Conservation (phyloP, 2,797 vertebrate species). For the Gobio occitaniae region DNA sequence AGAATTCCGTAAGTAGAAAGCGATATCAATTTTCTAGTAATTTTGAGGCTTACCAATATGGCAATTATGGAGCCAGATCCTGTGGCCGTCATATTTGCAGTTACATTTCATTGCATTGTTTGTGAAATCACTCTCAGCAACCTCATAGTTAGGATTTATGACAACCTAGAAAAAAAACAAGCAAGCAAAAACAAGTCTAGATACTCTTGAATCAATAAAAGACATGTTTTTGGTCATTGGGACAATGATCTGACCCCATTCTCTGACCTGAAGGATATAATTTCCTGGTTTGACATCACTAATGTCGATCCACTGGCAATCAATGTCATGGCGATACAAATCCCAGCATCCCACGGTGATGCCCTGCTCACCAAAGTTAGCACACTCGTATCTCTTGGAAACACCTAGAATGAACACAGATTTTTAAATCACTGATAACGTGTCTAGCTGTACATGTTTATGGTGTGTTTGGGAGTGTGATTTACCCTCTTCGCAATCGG, state of each 20-base stretch:
- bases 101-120: conserved; percentile 99
- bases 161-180: conserved; percentile 80
- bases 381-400: conserved; percentile 95
- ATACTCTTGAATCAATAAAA: neutral
- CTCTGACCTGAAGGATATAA: conserved; percentile 92
- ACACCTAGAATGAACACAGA: conserved; percentile 75
- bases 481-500: conserved; percentile 92
- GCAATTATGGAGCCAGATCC: conserved; percentile 97
- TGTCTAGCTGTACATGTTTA: neutral
- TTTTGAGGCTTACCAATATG: conserved; percentile 82
- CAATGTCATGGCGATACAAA: conserved; percentile 95
- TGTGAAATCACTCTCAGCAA: conserved; percentile 97
- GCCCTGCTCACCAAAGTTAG: conserved; percentile 98
- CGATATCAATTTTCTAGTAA: neutral
- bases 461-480: conserved; percentile 2
- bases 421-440: neutral
- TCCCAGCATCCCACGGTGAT: conserved; percentile 99
- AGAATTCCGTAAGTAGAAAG: neutral
- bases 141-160: conserved; percentile 94
- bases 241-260: neutral
- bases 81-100: conserved; percentile 97
- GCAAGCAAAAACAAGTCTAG: neutral
- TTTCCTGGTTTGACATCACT: conserved; percentile 94
- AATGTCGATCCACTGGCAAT: conserved; percentile 99
- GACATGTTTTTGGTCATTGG: neutral